Base-by-base conservation (phyloP, 2,797 vertebrate genomes). In the Microctenopoma steveboyesi region DNA sequence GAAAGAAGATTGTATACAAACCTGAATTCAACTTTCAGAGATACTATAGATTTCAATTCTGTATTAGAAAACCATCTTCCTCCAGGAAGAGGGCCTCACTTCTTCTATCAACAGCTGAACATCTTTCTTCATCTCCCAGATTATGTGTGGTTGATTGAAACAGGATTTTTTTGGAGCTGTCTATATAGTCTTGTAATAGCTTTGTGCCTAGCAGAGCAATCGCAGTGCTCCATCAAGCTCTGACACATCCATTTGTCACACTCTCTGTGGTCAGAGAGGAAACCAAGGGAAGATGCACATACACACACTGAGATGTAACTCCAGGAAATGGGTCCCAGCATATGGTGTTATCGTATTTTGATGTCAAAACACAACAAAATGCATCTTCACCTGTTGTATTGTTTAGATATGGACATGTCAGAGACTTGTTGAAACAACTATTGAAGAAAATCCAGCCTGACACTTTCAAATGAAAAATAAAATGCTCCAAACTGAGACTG, bases 221-320 rank as follows among this genome's bases (percentile, higher is more conserved):
- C 86, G 71, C 87, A 78, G 87, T 83, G 85, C 83, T 93, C 88
- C 88, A 91, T 92, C 92, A 92, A 88, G 81, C 84, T 85, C 83
- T 90, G 91, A 91, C 92, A 91, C 85, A 84, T 89, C 88, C 88
- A 91, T 91, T 91, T 90, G 89, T 93, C 88, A 86, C 85, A 86
- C 90, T 88, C 83, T 86, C 86, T 78, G 84, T 86, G 89, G 87
- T 88, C 86, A 84, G 87, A 89, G 85, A 88, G 85, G 85, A 89
- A 89, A 85, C 79, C 78, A 81, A 69, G 71, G 64, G 65, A 79
- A 86, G 79, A 81, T 53, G 12, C 74, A 62, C 68, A 61, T 72
- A 74, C 61, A 52, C 66, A 69, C 62, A 55, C 56, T 18, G 15
- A 60, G n/a, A 68, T 68, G 54, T 69, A 72, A 70, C 55, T 74